These are phyloP conservation scores for Apamea epomidion DNA, from an alignment of 2,888 invertebrate genomes.

Conservation along the genomic window DNA sequence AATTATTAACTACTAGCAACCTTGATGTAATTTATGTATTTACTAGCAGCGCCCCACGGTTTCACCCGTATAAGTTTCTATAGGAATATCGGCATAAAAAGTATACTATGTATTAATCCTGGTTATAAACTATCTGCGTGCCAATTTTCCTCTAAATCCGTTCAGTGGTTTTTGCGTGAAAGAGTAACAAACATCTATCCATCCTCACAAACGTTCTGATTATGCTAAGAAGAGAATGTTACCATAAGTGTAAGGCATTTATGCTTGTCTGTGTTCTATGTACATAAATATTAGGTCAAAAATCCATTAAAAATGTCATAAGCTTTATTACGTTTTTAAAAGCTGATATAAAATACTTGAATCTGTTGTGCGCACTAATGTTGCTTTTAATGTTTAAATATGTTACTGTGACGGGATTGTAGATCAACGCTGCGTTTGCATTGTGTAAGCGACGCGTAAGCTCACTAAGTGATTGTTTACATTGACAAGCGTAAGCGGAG, in stretches of 20 bases:
- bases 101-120: no score
- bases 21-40: not conserved
- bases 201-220: no score
- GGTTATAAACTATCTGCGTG: no score
- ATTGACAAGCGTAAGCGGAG: not conserved
- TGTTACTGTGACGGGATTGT: not conserved
- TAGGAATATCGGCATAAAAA: no score
- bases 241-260: not conserved
- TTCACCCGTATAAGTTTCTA: no score
- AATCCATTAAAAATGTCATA: not conserved
- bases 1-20: not conserved
- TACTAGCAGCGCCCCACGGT: no score
- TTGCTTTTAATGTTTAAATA: slow-evolving; percentile 32
- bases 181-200: no score
- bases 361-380: not conserved
- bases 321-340: not conserved
- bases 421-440: slow-evolving; percentile 13
- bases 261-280: not conserved
- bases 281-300: no score
- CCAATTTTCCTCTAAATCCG: no score
- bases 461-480: not conserved
- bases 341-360: not conserved
- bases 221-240: not conserved
- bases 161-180: no score
- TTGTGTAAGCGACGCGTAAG: slow-evolving; percentile 5